Percentiles rank a stretch among this genome's conserved stretches.
Conservation (phyloP, 1,140 invertebrate species). For the Eriosoma lanigerum region DNA sequence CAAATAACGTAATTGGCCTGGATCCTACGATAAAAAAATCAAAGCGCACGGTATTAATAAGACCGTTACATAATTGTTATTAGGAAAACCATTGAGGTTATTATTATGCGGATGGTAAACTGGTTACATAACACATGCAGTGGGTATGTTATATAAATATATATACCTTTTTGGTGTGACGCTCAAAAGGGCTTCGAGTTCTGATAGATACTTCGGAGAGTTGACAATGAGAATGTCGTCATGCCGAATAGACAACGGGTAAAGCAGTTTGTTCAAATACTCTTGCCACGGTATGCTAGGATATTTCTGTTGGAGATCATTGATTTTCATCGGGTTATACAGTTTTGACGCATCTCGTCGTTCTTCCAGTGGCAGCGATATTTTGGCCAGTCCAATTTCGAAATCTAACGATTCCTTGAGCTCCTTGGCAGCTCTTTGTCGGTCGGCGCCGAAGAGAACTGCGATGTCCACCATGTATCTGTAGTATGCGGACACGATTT, state of each 20-base stretch:
- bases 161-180: conserved; percentile 65
- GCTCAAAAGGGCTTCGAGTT: conserved; percentile 66
- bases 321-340: conserved; percentile 87
- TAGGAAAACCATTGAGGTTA: too few relatives aligned
- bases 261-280: conserved; percentile 78
- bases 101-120: too few relatives aligned
- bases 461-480: conserved; percentile 87
- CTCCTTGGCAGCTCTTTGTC: conserved; percentile 69
- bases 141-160: too few relatives aligned
- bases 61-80: too few relatives aligned
- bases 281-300: conserved; percentile 77
- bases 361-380: conserved; percentile 86
- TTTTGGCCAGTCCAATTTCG: conserved; percentile 93
- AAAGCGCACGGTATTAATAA: too few relatives aligned
- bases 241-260: conserved; percentile 64
- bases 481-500: conserved; percentile 77
- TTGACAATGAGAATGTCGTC: conserved; percentile 79
- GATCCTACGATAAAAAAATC: conserved; percentile 57
- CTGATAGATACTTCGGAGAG: conserved; percentile 73
- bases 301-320: conserved; percentile 72
- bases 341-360: conserved; percentile 85
- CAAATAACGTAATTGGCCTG: conserved; percentile 82
- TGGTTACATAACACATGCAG: too few relatives aligned
- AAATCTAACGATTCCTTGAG: conserved; percentile 83
- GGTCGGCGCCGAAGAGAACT: conserved; percentile 80